phyloP scores from a whole-genome alignment of 92 coral and sea anemone genomes.

The Diadumene lineata region DNA sequence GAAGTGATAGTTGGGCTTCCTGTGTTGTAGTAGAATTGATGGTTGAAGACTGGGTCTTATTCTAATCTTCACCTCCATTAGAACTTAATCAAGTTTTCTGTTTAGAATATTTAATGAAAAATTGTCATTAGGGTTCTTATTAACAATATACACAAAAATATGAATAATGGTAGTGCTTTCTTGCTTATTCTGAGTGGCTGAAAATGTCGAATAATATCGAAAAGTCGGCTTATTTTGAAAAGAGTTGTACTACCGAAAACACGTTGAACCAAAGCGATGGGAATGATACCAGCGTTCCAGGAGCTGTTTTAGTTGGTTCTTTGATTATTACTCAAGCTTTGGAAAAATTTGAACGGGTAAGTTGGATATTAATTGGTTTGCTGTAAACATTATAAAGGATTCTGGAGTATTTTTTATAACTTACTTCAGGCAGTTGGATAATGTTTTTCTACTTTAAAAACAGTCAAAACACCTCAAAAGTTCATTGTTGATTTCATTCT shows the following conservation, averaged over 20 bases:
- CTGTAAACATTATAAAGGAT: no score
- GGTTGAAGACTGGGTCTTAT: no score
- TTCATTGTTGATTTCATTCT: not conserved
- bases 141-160: not conserved
- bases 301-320: constrained; percentile 27
- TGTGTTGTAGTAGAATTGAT: no score
- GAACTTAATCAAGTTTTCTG: no score
- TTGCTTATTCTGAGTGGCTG: not conserved
- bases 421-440: no score
- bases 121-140: no score
- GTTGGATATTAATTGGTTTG: not conserved
- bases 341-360: constrained; percentile 29
- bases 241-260: not conserved
- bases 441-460: no score
- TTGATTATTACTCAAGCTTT: constrained; percentile 36
- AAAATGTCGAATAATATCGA: constrained; percentile 24
- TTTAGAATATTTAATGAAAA: no score
- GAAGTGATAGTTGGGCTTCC: no score
- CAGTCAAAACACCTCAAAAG: not conserved
- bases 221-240: constrained; percentile 6
- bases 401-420: not conserved
- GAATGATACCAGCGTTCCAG: not conserved
- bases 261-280: not conserved
- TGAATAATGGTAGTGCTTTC: not conserved
- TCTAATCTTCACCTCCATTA: no score